Evolutionary conservation across 2,113 vertebrate genomes (phyloP), one percentile per base, ranked within the genome.

Genomic region (Oreocharis arfaki): DNA sequence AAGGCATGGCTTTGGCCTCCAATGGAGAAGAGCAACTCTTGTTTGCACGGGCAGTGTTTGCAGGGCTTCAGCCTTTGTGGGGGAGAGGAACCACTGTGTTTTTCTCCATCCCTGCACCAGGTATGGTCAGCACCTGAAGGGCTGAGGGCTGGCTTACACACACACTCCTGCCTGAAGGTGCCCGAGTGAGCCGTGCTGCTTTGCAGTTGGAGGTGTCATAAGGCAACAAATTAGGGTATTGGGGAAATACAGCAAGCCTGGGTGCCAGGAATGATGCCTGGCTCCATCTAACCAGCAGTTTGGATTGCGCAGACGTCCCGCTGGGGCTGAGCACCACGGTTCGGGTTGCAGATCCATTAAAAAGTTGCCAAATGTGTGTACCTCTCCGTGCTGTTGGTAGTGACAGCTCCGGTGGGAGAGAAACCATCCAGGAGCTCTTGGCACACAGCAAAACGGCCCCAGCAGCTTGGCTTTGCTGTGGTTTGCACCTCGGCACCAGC

Each of bases 181-280:
- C 37, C 90, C 7, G 35, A 90, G 68, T 23, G 84, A 97, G 52
- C 65, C 0, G 0, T 39, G 59, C 70, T 86, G 63, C 71, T 96
- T 89, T 32, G 16, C 27, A 73, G 65, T 6, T 24, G 6, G 60
- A 91, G 84, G 15, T 80, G 89, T 88, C 94, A 93, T 73, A 94
- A n/a, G 42, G 93, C 89, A 84, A n/a, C 8, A 75, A 95, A 97
- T 88, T 42, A 84, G 75, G 91, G 57, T 89, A 64, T 9, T 67
- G 85, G 55, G 71, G 71, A 96, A 87, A 90, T 53, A 80, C 83
- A 95, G 94, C 67, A 56, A 91, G 85, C 80, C 52, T 52, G 59
- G 59, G 61, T 35, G 52, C 26, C 69, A 63, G 90, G 68, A 92
- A 77, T 6, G 49, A 59, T 80, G 69, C 63, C 1, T 26, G 28